These are phyloP conservation scores for Apamea crenata DNA, from an alignment of 2,888 invertebrate species.

Conservation along the genomic window DNA sequence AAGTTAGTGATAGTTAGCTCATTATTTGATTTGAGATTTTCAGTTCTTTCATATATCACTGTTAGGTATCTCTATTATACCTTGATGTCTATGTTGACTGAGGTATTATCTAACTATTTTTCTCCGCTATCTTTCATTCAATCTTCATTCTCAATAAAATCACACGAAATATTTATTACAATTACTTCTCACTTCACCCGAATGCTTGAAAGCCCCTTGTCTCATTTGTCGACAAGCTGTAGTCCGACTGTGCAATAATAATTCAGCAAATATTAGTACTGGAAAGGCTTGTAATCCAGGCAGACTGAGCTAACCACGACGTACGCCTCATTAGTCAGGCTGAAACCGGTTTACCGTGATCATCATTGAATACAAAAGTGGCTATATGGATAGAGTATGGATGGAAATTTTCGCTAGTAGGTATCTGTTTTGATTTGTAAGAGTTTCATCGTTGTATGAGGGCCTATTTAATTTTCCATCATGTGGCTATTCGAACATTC, in stretches of 20 bases:
- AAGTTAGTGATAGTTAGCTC: neutral
- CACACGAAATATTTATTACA: neutral
- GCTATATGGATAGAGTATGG: neutral
- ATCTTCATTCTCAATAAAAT: neutral
- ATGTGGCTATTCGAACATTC: neutral
- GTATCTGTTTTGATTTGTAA: neutral
- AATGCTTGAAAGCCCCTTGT: neutral
- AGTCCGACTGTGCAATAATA: slow-evolving; percentile 23
- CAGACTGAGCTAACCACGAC: slow-evolving; percentile 48
- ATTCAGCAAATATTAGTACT: slow-evolving; percentile 39
- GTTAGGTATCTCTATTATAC: neutral
- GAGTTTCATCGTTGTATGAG: neutral
- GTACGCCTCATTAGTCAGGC: slow-evolving; percentile 55
- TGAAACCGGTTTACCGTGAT: slow-evolving; percentile 37
- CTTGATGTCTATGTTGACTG: neutral
- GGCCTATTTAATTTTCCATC: neutral
- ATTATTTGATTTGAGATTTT: slow-evolving; percentile 9
- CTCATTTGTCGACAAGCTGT: slow-evolving; percentile 18
- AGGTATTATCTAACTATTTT: neutral
- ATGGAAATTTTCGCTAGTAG: neutral
- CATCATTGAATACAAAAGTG: slow-evolving; percentile 33
- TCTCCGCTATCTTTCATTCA: neutral
- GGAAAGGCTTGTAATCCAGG: slow-evolving; percentile 28
- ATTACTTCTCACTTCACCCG: neutral
- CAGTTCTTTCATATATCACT: neutral